phyloP scores from a whole-genome alignment of 2,888 invertebrate species.

The Scotopteryx bipunctaria region DNA sequence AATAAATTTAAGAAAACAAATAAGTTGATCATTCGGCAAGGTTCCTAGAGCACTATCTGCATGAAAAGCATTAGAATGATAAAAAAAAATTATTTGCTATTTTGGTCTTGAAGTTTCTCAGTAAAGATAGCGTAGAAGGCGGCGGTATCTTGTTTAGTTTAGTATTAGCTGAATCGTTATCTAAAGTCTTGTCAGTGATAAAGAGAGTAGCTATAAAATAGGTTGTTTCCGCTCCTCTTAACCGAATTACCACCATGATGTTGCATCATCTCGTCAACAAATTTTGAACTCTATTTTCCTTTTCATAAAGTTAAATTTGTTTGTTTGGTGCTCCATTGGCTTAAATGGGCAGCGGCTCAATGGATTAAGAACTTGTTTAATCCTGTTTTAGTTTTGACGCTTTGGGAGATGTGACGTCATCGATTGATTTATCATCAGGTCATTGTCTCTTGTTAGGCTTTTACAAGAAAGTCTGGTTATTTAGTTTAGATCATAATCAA shows the following conservation, averaged over 20 bases:
- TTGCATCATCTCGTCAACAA: conserved; percentile 2
- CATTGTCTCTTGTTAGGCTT: not conserved
- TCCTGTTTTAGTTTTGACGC: conserved; percentile 13
- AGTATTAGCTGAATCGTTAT: conserved; percentile 12
- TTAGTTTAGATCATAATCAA: too few species aligned
- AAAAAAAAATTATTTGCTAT: too few species aligned
- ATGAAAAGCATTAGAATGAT: too few species aligned
- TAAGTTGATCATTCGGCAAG: too few species aligned
- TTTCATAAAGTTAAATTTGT: conserved; percentile 1
- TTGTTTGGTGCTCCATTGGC: not conserved
- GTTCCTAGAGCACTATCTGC: too few species aligned
- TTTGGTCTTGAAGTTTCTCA: not conserved
- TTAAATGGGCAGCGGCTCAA: conserved; percentile 16
- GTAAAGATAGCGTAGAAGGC: not conserved
- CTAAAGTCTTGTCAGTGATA: conserved; percentile 16
- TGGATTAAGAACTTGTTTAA: conserved; percentile 12
- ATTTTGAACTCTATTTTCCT: conserved; percentile 5
- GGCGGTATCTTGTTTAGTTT: conserved; percentile 13
- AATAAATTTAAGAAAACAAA: too few species aligned
- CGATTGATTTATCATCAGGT: not conserved
- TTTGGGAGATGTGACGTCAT: conserved; percentile 12
- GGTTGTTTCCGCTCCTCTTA: conserved; percentile 21
- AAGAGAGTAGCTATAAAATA: conserved; percentile 18
- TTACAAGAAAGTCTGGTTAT: not conserved
- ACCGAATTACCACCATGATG: conserved; percentile 12